A percentile compares a stretch with the other conserved stretches of the same genome.
Conservation (phyloP, 2,888 invertebrate species). For the Cephus rjabovi region DNA sequence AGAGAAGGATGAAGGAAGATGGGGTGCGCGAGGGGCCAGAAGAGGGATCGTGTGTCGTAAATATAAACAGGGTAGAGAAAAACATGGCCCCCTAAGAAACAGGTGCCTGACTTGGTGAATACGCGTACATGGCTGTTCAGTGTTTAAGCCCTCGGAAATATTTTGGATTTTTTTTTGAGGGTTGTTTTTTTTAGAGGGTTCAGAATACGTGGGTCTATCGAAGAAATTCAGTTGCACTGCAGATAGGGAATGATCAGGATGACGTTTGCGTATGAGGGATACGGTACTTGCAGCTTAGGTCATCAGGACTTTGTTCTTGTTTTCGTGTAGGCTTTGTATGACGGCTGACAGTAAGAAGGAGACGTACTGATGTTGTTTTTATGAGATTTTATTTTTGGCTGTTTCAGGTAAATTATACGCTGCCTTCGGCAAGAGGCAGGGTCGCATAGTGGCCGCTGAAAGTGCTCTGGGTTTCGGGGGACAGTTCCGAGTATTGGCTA, state of each 20-base stretch:
- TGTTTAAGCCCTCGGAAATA: background rate
- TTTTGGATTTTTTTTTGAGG: background rate
- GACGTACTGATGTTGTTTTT: conserved; percentile 12
- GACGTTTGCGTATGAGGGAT: too few species aligned
- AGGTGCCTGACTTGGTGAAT: conserved; percentile 7
- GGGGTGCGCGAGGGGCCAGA: conserved; percentile 1
- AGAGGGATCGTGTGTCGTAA: background rate
- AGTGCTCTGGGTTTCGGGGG: conserved; percentile 90
- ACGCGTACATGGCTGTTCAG: background rate
- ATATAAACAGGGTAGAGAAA: conserved; percentile 3
- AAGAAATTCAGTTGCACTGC: too few species aligned
- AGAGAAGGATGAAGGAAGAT: conserved; percentile 5
- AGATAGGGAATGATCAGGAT: too few species aligned
- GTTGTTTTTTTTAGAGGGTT: too few species aligned
- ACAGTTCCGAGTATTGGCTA: conserved; percentile 87
- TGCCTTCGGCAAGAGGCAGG: conserved; percentile 87
- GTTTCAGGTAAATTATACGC: conserved; percentile 88
- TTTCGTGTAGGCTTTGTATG: background rate
- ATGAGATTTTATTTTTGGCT: conserved; percentile 18
- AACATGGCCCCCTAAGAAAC: conserved; percentile 11
- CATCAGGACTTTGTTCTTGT: background rate
- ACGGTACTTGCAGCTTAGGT: background rate
- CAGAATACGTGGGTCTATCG: too few species aligned
- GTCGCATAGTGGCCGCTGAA: conserved; percentile 90
- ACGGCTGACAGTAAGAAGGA: background rate